Evolutionary conservation across 2,113 vertebrate species (phyloP).

Genomic region (Brachypodius melanocephalos): DNA sequence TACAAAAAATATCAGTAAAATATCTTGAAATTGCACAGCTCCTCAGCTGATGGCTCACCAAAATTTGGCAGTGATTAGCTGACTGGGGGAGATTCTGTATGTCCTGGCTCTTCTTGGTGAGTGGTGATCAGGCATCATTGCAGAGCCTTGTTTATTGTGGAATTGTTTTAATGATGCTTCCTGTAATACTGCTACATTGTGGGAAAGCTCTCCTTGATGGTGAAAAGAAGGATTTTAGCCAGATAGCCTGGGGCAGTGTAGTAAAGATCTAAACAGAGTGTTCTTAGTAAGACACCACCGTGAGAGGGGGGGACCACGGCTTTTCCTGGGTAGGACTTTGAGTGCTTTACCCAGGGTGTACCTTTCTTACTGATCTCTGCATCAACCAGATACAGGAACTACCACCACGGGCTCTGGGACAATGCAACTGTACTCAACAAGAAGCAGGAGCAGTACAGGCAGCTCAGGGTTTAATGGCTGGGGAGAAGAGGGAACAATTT

Average conservation of each 20-base stretch:
- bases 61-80: neutral
- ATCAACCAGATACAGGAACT: neutral
- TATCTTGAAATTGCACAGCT: neutral
- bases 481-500: neutral
- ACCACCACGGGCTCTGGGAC: neutral
- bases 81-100: neutral
- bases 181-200: neutral
- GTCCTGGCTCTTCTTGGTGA: neutral
- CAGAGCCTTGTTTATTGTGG: neutral
- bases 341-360: neutral
- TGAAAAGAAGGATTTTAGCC: neutral
- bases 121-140: neutral
- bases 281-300: neutral
- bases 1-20: neutral
- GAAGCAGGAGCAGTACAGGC: neutral
- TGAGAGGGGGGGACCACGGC: neutral
- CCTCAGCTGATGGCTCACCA: neutral
- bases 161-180: neutral
- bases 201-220: neutral
- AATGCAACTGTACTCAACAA: neutral
- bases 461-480: neutral
- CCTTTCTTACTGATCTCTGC: neutral
- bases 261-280: neutral
- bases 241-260: neutral
- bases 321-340: neutral